Evolutionary conservation across 2,113 vertebrate species (phyloP).

Genomic region (Falcunculus frontatus): DNA sequence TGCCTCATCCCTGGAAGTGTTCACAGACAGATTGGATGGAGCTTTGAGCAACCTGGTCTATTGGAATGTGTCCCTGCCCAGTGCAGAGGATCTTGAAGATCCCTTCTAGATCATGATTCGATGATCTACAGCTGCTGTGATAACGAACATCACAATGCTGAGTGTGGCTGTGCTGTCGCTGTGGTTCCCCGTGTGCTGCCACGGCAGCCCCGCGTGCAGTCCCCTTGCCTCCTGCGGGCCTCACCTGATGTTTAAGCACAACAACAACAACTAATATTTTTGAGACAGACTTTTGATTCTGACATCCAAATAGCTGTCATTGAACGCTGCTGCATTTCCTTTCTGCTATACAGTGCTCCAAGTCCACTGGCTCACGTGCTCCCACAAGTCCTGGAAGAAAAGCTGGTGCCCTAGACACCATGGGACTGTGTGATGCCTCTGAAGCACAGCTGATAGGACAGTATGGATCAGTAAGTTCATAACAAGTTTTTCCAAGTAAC

Average conservation of each 20-base stretch:
- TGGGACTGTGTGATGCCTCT: background rate
- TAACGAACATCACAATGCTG: background rate
- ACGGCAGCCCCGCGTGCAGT: fast-evolving
- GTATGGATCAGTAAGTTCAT: background rate
- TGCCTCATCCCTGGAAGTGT: background rate
- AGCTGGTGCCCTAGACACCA: background rate
- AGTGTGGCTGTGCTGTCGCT: background rate
- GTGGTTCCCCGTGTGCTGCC: fast-evolving
- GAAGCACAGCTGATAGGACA: background rate
- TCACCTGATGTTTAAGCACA: background rate
- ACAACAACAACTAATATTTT: background rate
- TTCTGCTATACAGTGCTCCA: background rate
- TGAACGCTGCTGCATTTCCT: background rate
- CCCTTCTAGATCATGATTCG: background rate
- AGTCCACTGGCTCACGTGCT: background rate
- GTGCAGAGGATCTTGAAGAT: background rate
- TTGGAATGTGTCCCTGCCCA: background rate
- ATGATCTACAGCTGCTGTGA: background rate
- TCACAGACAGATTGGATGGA: background rate
- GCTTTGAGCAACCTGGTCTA: background rate
- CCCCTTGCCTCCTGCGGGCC: too few species aligned
- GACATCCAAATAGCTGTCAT: background rate
- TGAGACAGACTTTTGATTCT: background rate
- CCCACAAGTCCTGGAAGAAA: background rate
- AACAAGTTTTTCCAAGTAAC: background rate